Evolutionary conservation across 2,888 invertebrate genomes (phyloP).

Genomic region (Ochropacha duplaris): DNA sequence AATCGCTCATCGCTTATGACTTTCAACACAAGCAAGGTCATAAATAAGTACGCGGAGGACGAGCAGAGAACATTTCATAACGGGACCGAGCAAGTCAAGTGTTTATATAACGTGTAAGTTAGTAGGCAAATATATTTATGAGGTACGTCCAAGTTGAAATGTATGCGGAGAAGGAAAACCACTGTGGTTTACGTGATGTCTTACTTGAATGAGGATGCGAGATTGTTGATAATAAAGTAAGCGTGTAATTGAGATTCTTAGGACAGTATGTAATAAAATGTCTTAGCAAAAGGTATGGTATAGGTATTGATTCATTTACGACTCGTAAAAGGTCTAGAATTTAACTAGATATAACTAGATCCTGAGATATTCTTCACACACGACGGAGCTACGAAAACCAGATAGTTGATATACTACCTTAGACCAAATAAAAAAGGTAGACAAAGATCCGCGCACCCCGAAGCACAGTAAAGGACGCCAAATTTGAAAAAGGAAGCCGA

Average conservation of each 20-base stretch:
- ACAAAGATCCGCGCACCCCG: no score
- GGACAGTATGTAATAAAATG: not conserved
- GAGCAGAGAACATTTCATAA: constrained; percentile 2
- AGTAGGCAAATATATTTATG: constrained; percentile 5
- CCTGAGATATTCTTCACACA: no score
- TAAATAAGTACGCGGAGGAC: constrained; percentile 2
- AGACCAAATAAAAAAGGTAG: no score
- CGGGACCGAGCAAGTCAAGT: constrained; percentile 2
- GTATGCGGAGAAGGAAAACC: not conserved
- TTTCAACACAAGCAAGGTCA: not conserved
- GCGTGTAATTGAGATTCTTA: not conserved
- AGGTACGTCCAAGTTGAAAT: not conserved
- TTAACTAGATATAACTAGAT: no score
- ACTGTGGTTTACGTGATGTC: not conserved
- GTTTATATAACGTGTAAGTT: constrained; percentile 4
- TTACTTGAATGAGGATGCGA: not conserved
- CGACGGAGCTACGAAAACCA: no score
- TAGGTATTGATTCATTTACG: no score
- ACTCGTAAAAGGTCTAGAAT: no score
- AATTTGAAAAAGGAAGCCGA: no score
- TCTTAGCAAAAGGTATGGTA: no score
- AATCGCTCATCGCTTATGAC: not conserved
- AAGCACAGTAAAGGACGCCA: no score
- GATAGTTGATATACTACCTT: no score
- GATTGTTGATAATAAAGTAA: not conserved